These are phyloP conservation scores for Ascaphus truei DNA, from an alignment of 2,113 vertebrate genomes.

Conservation along the genomic window DNA sequence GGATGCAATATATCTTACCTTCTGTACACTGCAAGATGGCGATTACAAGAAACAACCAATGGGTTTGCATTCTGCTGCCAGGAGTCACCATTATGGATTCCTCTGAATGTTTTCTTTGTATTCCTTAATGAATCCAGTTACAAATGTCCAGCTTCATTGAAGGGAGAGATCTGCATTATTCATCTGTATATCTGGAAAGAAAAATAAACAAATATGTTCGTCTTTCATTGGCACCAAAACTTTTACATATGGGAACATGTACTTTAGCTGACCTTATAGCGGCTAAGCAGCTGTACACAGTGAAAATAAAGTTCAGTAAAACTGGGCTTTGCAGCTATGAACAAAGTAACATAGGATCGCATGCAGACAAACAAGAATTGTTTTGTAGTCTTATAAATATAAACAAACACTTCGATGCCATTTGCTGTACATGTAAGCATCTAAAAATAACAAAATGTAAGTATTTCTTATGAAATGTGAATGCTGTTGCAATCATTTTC, in stretches of 20 bases:
- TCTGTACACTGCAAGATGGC: conserved; percentile 86
- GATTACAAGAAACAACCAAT: conserved; percentile 90
- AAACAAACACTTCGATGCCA: no score
- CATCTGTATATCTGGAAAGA: conserved; percentile 79
- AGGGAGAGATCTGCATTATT: conserved; percentile 81
- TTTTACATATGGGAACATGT: background rate
- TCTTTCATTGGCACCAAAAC: conserved; percentile 39
- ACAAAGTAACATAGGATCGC: background rate
- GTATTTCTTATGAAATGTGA: no score
- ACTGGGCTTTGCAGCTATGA: conserved; percentile 6
- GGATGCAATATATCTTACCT: no score
- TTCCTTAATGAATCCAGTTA: conserved; percentile 81
- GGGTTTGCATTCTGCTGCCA: conserved; percentile 87
- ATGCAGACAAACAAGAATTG: no score
- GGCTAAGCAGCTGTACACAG: background rate
- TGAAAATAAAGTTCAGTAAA: background rate
- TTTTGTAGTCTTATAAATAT: no score
- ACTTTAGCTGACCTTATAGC: background rate
- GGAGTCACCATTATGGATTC: conserved; percentile 86
- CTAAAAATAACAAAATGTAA: no score
- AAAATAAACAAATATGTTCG: conserved; percentile 46
- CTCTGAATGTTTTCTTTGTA: conserved; percentile 75
- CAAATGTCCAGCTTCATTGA: conserved; percentile 77
- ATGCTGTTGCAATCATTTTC: no score
- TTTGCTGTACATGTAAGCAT: no score